These are phyloP conservation scores for Dasypus novemcinctus DNA, from an alignment of 2,113 vertebrate genomes.

Conservation along the genomic window DNA sequence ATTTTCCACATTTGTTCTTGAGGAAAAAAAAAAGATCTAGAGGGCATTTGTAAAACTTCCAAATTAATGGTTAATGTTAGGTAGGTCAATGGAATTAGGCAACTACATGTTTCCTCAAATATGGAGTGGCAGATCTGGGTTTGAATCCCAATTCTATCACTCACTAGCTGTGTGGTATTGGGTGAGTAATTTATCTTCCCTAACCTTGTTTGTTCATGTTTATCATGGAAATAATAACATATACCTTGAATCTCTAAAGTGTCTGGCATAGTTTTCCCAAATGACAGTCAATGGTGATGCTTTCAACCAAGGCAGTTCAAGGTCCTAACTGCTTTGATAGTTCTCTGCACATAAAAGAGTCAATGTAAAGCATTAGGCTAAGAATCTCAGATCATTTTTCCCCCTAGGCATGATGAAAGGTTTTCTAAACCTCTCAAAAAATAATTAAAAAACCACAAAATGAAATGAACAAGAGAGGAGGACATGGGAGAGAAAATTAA, in stretches of 20 bases:
- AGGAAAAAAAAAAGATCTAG: not conserved
- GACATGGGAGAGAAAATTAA: not conserved
- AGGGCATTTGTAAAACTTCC: conserved; percentile 17
- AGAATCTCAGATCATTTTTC: conserved; percentile 26
- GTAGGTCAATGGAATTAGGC: not conserved
- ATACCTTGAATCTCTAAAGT: not conserved
- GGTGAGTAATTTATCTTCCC: not conserved
- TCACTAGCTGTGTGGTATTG: not conserved
- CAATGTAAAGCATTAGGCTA: not conserved
- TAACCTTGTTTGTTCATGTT: conserved; percentile 6
- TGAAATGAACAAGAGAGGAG: not conserved
- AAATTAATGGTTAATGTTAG: not conserved
- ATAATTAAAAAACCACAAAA: not conserved
- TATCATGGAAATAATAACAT: not conserved
- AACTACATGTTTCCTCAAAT: not conserved
- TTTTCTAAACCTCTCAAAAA: conserved; percentile 11
- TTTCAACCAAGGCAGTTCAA: conserved; percentile 8
- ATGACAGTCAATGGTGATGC: not conserved
- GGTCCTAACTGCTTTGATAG: not conserved
- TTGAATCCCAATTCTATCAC: not conserved
- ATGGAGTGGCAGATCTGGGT: not conserved
- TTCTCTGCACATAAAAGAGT: not conserved
- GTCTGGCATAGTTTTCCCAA: not conserved
- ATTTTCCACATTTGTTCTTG: conserved; percentile 45
- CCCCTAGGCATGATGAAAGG: not conserved